These are phyloP conservation scores for Caenorhabditis sp. DNA, from an alignment of 2,888 invertebrate species.

Conservation along the genomic window DNA sequence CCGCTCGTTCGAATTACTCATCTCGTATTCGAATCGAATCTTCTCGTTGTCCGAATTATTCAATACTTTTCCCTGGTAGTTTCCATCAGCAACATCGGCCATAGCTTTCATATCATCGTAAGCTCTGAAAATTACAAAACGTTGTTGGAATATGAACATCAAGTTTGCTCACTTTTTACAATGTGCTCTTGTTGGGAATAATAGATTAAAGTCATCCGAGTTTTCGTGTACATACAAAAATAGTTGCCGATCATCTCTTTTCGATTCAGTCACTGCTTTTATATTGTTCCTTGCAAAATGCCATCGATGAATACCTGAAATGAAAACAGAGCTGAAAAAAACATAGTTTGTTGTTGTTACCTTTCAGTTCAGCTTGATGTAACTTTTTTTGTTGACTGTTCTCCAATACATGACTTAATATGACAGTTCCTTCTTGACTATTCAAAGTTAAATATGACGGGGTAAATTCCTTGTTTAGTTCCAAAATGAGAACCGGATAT, in stretches of 20 bases:
- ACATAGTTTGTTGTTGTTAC: too few species aligned
- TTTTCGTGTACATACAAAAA: constrained; percentile 97
- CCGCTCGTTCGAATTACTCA: constrained; percentile 82
- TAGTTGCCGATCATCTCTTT: constrained; percentile 91
- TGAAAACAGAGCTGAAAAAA: too few species aligned
- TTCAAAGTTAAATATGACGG: constrained; percentile 95
- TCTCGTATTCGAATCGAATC: constrained; percentile 84
- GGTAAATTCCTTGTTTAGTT: constrained; percentile 87
- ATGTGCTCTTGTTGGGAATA: constrained; percentile 87
- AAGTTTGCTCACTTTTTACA: constrained; percentile 52
- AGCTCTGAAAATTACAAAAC: constrained; percentile 49
- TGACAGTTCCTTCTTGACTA: constrained; percentile 89
- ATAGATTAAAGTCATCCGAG: constrained; percentile 98
- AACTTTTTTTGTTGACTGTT: constrained; percentile 63
- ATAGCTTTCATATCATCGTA: constrained; percentile 51
- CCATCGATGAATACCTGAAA: constrained; percentile 78
- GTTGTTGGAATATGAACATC: background rate
- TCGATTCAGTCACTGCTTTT: constrained; percentile 84
- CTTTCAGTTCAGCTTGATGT: constrained; percentile 51
- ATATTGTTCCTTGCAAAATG: constrained; percentile 89
- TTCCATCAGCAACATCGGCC: constrained; percentile 56
- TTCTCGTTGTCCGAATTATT: constrained; percentile 56
- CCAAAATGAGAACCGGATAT: constrained; percentile 78
- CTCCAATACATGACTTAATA: constrained; percentile 80
- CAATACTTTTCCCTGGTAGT: constrained; percentile 56